Evolutionary conservation across 2,888 invertebrate species (phyloP), one percentile per base, ranked within the genome.

Genomic region (Drosophila pseudotakahashii): DNA sequence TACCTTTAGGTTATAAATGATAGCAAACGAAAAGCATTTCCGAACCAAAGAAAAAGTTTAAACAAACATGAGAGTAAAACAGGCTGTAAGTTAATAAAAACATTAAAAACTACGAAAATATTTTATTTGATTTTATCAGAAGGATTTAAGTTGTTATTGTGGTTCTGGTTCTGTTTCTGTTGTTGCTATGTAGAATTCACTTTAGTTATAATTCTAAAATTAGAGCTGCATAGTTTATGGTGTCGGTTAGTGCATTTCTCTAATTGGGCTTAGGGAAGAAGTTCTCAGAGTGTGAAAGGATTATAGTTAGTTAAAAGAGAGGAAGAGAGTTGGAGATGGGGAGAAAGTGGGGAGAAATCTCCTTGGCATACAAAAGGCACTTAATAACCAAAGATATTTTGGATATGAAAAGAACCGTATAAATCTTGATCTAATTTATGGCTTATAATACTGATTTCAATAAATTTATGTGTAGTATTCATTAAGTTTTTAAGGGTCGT

Each of bases 101-200:
- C 66, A 66, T 62, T 66, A 48, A 30, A 34, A 77, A 77, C 82
- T 88, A 88, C 82, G 44, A 68, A 79, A 57, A 44, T 14, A n/a
- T 70, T 44, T 45, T 48, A 51, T 14, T 64, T 26, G 16, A 42
- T 39, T 32, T 58, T 62, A 54, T 55, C 44, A 55, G 10, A 39
- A 39, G 44, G 36, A 30, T 52, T 53, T 59, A 14, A 70, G 54
- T 58, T 41, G 50, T 54, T 52, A 67, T 61, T 36, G 11, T 60
- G 47, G 39, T 30, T 34, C 34, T 51, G 52, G 52, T 41, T 59
- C 57, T 34, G 60, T 63, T 63, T 59, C 51, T 69, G 42, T 59
- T 71, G 54, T 70, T 86, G 84, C 84, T 85, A 85, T 85, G 89
- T 85, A 85, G 85, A 85, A 88, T 88, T 87, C 89, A 75, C 54